Base-by-base conservation (phyloP, 2,888 invertebrate genomes). In the Merodon equestris region DNA sequence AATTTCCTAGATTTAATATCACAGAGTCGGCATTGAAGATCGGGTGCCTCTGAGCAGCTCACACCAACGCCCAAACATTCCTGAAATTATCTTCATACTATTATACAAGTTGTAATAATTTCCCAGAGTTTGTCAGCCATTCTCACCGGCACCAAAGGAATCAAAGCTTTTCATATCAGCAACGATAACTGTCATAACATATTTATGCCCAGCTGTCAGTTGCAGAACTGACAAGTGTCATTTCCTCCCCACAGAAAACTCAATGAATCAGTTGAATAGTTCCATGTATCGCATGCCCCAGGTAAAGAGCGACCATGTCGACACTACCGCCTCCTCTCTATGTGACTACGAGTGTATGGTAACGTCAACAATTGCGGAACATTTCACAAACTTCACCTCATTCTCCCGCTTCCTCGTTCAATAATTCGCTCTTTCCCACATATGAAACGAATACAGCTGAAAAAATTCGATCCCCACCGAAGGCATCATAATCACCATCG, bases 401-500 rank as follows among this genome's bases (percentile, higher is more conserved):
- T 27, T 27, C 27, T 27, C 27, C 27, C 27, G 27, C 27, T 27
- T 27, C 7, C 27, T 7, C 27, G 7, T 27, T 27, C 27, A 2
- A 27, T 27, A 2, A 27, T 7, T 27, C 27, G 2, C 27, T 27
- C 17, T 51, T 19, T 57, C 61, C 53, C 56, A 45, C 34, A 71
- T 38, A 64, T 48, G 53, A 50, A 48, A 27, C 27, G 27, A 27
- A 27, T 27, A 7, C 27, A 27, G 7, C 27, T 27, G 27, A 12
- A 38, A 61, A 70, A 70, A 61, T 72, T 58, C 15, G 47, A 51
- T 72, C 15, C 40, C 66, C 56, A 67, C 60, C 17, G 36, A 72
- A 61, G 45, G 27, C 66, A 77, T 66, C 66, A 60, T 36, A 64
- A 64, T 38, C 66, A 51, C 38, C 45, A 63, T 61, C 70, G 36